Base-by-base conservation (phyloP, 2,888 invertebrate species). In the Eristalis tenax region DNA sequence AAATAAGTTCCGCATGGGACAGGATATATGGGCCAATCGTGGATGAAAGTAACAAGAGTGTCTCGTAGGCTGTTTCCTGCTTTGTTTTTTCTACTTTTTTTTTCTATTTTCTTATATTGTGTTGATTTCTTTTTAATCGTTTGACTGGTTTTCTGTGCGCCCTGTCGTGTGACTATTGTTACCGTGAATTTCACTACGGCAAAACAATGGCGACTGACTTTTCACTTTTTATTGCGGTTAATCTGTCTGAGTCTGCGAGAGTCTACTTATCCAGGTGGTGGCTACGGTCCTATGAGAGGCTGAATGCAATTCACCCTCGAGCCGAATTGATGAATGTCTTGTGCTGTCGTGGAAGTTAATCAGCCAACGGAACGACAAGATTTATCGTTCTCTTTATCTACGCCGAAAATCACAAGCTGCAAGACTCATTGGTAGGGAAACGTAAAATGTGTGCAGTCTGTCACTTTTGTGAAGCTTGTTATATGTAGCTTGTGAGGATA, bases 1-100 rank as follows among this genome's bases (percentile, higher is more conserved):
- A 23, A 35, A 28, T 59, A 15, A 40, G 80, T 84, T 84, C 80
- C 80, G 75, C 80, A 63, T 76, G 75, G 61, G 80, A 68, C 76
- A 85, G 85, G 85, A 85, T 77, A 85, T 85, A 81, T 85, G 77
- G 85, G 82, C 26, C 85, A 81, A 40, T 74, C 50, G 26, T 77
- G 59, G n/a, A 81, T 73, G 77, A 85, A 85, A 85, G 77, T 85
- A 73, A 43, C 15, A 69, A 85, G 32, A 18, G 10, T 56, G 66
- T 70, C 57, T 64, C 71, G 65, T 76, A 57, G 66, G 70, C 68
- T 81, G 57, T 63, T 76, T 76, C 71, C 66, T 23, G 50, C 23
- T 61, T 26, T 50, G n/a, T 50, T 69, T 28, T 73, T n/a, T n/a
- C n/a, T n/a, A n/a, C n/a, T n/a, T n/a, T n/a, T 71, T 3, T 57